Base-by-base conservation (phyloP, 1,140 invertebrate genomes). In the Lepidostoma basale region DNA sequence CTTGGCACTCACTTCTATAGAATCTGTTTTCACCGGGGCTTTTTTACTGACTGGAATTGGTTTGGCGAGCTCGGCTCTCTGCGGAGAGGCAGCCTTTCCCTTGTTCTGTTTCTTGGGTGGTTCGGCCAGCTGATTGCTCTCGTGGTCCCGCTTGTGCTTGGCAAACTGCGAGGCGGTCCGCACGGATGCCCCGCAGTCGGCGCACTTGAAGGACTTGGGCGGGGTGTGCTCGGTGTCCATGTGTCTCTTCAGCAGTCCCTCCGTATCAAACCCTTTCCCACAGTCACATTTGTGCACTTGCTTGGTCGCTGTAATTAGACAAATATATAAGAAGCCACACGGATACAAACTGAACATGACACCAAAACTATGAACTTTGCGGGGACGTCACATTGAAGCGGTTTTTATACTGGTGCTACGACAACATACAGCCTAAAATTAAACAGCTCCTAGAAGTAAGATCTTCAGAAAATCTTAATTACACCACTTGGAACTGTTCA, bases 171-270 rank as follows among this genome's bases (percentile, higher is more conserved):
- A 36, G 0, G 69, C 65, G 22, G 69, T 71, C 10, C 69, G 28
- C 3, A 71, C 49, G 0, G 69, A 71, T 1, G 49, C 28, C n/a
- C 65, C 69, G 60, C 69, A 71, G 1, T 36, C 22, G 8, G 58
- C 36, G 52, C 69, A 71, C 25, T 71, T 45, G 33, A 58, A 71
- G 5, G 69, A 71, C 22, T 71, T 71, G 18, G 81, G 81, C 62
- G 81, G 81, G 10, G 81, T 83, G 75, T 82, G 81, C 47, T 79
- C 79, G 0, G 81, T 74, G 6, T 75, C 74, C 1, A 79, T 78
- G 75, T 81, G 81, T 1, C 78, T 74, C 42, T 77, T 73, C 47
- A 83, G 69, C n/a, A 82, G 62, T 33, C 78, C 77, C 3, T 78
- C 80, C 64, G 77, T 81, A 45, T 77, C 79, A 70, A 83, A 83